phyloP scores from a whole-genome alignment of 2,888 invertebrate genomes.

The Euproctis similis region DNA sequence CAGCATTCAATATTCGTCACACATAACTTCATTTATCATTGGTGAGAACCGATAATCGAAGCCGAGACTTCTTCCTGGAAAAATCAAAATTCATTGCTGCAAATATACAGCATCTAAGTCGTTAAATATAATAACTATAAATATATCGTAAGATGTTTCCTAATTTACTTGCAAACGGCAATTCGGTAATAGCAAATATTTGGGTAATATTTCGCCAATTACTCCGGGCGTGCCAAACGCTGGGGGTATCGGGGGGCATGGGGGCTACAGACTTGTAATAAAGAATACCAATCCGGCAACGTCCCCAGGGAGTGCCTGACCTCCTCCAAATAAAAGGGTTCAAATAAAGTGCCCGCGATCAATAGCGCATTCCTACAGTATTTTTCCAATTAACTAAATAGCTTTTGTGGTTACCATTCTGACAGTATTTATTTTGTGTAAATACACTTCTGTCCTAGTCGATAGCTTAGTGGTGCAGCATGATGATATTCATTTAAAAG shows the following conservation, averaged over 20 bases:
- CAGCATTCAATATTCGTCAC: no score
- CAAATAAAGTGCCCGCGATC: conserved; percentile 28
- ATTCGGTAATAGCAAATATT: conserved; percentile 27
- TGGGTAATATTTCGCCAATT: conserved; percentile 49
- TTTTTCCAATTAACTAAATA: conserved; percentile 50
- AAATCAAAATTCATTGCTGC: no score
- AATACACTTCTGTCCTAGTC: no score
- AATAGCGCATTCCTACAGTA: conserved; percentile 38
- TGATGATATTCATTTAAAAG: no score
- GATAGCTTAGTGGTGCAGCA: no score
- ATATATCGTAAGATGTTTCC: conserved; percentile 11
- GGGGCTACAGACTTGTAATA: conserved; percentile 41
- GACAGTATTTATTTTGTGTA: no score
- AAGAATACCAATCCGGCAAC: conserved; percentile 50
- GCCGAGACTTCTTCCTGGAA: no score
- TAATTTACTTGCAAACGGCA: conserved; percentile 21
- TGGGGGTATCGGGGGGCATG: no score
- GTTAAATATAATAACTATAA: no score
- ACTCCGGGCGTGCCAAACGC: conserved; percentile 41
- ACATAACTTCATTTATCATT: no score
- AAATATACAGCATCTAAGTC: no score
- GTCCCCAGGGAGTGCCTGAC: conserved; percentile 45
- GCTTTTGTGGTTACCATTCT: conserved; percentile 27
- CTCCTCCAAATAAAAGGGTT: conserved; percentile 45
- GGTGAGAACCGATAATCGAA: no score